These are phyloP conservation scores for Aleadryas rufinucha DNA, from an alignment of 2,113 vertebrate genomes.

Conservation along the genomic window DNA sequence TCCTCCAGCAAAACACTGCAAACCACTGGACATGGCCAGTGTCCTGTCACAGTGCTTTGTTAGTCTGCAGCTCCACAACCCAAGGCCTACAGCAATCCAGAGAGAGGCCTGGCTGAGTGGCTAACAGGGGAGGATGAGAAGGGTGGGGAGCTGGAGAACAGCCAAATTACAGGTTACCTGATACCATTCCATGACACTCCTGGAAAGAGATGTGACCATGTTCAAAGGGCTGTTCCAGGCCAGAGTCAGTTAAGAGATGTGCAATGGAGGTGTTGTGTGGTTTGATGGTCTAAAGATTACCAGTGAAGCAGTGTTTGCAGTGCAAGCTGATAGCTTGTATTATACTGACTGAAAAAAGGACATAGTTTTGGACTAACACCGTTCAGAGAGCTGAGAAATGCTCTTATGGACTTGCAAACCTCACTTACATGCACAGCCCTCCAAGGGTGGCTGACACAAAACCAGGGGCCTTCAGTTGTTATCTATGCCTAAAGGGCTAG, in stretches of 20 bases:
- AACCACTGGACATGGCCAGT: fast-evolving
- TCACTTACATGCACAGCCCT: background rate
- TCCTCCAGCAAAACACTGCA: background rate
- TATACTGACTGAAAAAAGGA: background rate
- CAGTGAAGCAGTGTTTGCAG: background rate
- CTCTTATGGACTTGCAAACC: background rate
- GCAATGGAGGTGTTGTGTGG: background rate
- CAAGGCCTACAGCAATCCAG: background rate
- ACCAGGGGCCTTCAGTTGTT: background rate
- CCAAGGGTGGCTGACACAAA: background rate
- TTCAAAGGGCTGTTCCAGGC: background rate
- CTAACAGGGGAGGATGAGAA: background rate
- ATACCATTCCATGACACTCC: background rate
- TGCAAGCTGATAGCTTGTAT: background rate
- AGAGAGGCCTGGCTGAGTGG: background rate
- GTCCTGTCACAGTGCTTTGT: background rate
- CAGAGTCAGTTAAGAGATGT: background rate
- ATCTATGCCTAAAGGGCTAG: background rate
- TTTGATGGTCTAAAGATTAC: background rate
- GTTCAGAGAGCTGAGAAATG: background rate
- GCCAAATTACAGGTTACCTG: background rate
- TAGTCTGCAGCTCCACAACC: background rate
- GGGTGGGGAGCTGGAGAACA: background rate
- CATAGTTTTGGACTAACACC: background rate
- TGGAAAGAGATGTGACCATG: background rate